Evolutionary conservation across 2,888 invertebrate species (phyloP).

Genomic region (Acanthosepion lycidas): DNA sequence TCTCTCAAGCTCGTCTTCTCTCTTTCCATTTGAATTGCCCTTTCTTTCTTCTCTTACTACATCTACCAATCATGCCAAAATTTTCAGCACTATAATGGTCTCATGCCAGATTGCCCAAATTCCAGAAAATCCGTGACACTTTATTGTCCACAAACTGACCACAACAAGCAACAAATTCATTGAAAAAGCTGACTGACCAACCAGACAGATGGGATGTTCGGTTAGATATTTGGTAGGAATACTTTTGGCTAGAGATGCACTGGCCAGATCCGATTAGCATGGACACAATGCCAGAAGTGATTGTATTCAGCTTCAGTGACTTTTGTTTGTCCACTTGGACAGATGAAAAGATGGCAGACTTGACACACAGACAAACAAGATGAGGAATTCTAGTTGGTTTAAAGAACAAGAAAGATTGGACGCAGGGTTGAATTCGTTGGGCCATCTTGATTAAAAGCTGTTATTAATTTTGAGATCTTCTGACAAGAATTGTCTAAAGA

Average conservation of each 20-base stretch:
- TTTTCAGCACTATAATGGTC: not conserved
- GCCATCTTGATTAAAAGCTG: not conserved
- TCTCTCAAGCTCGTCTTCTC: too few relatives aligned
- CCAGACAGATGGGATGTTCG: not conserved
- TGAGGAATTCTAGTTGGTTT: not conserved
- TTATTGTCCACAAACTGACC: not conserved
- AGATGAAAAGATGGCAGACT: not conserved
- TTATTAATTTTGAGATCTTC: not conserved
- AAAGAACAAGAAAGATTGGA: not conserved
- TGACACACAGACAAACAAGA: not conserved
- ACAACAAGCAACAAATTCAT: not conserved
- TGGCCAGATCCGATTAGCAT: not conserved
- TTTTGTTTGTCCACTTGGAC: not conserved
- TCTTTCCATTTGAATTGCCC: not conserved
- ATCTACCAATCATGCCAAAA: not conserved
- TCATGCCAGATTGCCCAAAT: not conserved
- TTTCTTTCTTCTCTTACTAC: not conserved
- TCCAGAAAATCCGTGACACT: not conserved
- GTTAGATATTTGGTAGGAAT: not conserved
- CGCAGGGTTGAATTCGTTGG: not conserved
- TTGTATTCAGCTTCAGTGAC: not conserved
- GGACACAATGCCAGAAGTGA: constrained; percentile 13
- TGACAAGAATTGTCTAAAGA: not conserved
- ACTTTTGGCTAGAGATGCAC: not conserved
- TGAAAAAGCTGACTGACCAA: not conserved